Percentiles rank a stretch among this genome's conserved stretches.
Conservation (phyloP, 2,888 invertebrate species). For the Eumerus sabulonum region DNA sequence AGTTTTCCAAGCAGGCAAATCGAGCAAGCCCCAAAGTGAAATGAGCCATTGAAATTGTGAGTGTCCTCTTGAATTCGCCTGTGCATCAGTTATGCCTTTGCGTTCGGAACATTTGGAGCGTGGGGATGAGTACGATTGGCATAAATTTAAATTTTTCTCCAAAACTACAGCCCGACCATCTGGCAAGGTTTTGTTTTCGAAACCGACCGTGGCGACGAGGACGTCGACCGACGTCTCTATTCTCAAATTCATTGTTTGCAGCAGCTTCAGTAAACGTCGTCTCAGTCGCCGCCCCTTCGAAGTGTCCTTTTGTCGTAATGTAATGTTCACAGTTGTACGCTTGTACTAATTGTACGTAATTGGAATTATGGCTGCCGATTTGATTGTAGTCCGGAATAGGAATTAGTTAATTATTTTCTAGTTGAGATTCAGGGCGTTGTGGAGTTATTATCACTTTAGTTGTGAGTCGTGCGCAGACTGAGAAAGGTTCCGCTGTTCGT, state of each 20-base stretch:
- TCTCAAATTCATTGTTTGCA: slow-evolving; percentile 32
- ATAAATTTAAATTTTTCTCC: slow-evolving; percentile 49
- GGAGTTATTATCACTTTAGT: slow-evolving; percentile 64
- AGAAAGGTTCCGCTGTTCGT: not conserved
- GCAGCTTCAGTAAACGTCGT: slow-evolving; percentile 26
- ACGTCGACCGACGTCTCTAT: slow-evolving; percentile 8
- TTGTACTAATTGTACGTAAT: slow-evolving; percentile 62
- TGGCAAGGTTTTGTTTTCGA: slow-evolving; percentile 21
- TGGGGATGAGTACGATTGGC: slow-evolving; percentile 43
- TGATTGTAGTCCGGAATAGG: slow-evolving; percentile 59
- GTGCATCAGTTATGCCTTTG: not conserved
- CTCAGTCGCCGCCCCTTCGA: slow-evolving; percentile 12
- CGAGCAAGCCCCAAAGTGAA: slow-evolving; percentile 39
- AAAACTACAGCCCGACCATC: slow-evolving; percentile 45
- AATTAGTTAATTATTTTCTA: slow-evolving; percentile 66
- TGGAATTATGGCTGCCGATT: slow-evolving; percentile 62
- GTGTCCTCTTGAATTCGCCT: slow-evolving; percentile 44
- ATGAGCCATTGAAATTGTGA: slow-evolving; percentile 55
- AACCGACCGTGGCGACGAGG: not conserved
- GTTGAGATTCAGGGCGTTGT: slow-evolving; percentile 61
- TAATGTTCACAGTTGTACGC: slow-evolving; percentile 61
- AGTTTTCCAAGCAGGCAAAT: slow-evolving; percentile 28
- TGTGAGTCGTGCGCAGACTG: slow-evolving; percentile 34
- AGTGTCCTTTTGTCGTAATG: slow-evolving; percentile 44
- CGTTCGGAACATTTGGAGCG: slow-evolving; percentile 17